phyloP scores from a whole-genome alignment of 2,888 invertebrate genomes.

The Orthosia gothica region DNA sequence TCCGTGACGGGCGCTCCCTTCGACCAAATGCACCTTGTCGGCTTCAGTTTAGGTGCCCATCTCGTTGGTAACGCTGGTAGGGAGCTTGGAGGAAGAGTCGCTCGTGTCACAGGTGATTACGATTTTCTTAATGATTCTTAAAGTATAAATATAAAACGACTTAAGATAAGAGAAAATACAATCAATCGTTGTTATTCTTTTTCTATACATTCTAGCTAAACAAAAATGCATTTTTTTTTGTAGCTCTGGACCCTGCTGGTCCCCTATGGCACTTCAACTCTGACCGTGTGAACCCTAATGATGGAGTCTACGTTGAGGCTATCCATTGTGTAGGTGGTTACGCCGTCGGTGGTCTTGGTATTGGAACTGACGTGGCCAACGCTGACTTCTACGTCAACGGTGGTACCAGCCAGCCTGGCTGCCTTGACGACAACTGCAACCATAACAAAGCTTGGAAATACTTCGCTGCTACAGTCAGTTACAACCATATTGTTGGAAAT shows the following conservation, averaged over 20 bases:
- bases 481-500: slow-evolving; percentile 75
- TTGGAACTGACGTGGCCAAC: slow-evolving; percentile 85
- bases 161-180: background rate
- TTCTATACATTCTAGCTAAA: background rate
- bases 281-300: slow-evolving; percentile 73
- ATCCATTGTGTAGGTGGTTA: slow-evolving; percentile 77
- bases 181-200: too few species aligned
- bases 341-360: slow-evolving; percentile 82
- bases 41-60: slow-evolving; percentile 86
- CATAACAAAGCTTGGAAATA: slow-evolving; percentile 79
- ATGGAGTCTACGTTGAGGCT: slow-evolving; percentile 80
- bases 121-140: background rate
- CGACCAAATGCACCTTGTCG: slow-evolving; percentile 80
- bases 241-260: slow-evolving; percentile 66
- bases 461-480: slow-evolving; percentile 75
- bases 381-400: slow-evolving; percentile 92
- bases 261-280: slow-evolving; percentile 73
- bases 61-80: slow-evolving; percentile 82
- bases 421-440: slow-evolving; percentile 75
- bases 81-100: slow-evolving; percentile 73
- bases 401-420: slow-evolving; percentile 83
- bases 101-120: slow-evolving; percentile 79
- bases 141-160: too few species aligned
- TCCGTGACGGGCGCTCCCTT: slow-evolving; percentile 70
- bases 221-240: background rate